These are phyloP conservation scores for Chrysolina americana DNA, from an alignment of 2,888 invertebrate genomes.

Conservation along the genomic window DNA sequence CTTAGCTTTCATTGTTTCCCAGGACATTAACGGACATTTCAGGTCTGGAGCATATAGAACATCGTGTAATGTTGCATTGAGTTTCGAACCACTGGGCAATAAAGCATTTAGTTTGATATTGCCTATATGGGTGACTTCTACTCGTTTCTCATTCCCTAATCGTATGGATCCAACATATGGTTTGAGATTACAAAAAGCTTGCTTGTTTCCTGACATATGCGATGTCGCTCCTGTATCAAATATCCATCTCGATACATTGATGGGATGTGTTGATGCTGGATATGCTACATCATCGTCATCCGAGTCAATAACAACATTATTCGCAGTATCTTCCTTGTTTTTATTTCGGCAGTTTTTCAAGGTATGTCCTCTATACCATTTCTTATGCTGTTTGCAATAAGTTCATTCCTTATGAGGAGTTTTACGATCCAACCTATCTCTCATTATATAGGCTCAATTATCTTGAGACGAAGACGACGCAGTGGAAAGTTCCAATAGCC, in stretches of 20 bases:
- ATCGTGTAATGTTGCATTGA: no score
- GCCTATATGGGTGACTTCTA: no score
- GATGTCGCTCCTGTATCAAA: constrained; percentile 10
- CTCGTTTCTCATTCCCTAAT: no score
- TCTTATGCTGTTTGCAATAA: constrained; percentile 2
- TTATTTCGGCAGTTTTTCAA: neutral
- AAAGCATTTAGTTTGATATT: no score
- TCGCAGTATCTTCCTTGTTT: neutral
- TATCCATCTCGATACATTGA: neutral
- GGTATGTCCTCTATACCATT: neutral
- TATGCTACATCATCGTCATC: constrained; percentile 3
- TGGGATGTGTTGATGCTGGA: neutral
- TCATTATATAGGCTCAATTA: neutral
- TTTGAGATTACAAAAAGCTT: neutral
- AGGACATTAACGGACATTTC: no score
- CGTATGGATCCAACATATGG: no score
- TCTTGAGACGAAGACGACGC: neutral
- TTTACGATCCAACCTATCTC: no score
- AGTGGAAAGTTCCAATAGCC: neutral
- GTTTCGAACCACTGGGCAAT: no score
- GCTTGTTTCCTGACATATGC: constrained; percentile 8
- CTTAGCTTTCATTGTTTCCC: no score
- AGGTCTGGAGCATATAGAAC: no score
- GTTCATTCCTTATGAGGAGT: neutral
- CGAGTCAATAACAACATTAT: neutral